Conservation (phyloP, 2,888 invertebrate genomes). For the Hypolimnas misippus region DNA sequence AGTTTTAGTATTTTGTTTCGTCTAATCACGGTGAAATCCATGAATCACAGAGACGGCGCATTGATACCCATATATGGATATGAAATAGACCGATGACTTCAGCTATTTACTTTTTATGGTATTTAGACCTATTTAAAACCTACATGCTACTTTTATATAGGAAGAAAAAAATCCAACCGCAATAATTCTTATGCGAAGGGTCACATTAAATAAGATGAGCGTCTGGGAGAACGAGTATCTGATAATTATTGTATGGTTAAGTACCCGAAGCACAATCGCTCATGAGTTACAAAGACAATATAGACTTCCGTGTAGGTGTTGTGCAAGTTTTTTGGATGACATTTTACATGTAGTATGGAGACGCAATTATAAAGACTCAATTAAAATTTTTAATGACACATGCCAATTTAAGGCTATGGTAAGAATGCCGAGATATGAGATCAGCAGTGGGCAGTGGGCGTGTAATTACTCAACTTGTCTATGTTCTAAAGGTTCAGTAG, state of each 20-base stretch:
- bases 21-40: too few species aligned
- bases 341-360: conserved; percentile 44
- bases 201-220: too few species aligned
- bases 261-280: background rate
- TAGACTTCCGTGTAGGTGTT: conserved; percentile 38
- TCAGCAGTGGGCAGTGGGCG: conserved; percentile 54
- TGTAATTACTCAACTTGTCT: conserved; percentile 35
- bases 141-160: too few species aligned
- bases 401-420: conserved; percentile 63
- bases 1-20: too few species aligned
- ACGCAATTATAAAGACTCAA: conserved; percentile 53
- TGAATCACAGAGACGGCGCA: conserved; percentile 47
- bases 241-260: background rate
- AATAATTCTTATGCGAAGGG: too few species aligned
- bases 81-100: conserved; percentile 47
- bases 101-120: conserved; percentile 2
- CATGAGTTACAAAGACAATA: conserved; percentile 16
- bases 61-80: conserved; percentile 51
- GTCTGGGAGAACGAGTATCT: background rate
- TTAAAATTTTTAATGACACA: conserved; percentile 62
- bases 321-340: conserved; percentile 34
- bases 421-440: conserved; percentile 66
- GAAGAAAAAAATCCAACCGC: too few species aligned
- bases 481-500: conserved; percentile 13
- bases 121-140: background rate